Evolutionary conservation across 23 tunicate species (phyloP).

Genomic region (Ciona savignyi): DNA sequence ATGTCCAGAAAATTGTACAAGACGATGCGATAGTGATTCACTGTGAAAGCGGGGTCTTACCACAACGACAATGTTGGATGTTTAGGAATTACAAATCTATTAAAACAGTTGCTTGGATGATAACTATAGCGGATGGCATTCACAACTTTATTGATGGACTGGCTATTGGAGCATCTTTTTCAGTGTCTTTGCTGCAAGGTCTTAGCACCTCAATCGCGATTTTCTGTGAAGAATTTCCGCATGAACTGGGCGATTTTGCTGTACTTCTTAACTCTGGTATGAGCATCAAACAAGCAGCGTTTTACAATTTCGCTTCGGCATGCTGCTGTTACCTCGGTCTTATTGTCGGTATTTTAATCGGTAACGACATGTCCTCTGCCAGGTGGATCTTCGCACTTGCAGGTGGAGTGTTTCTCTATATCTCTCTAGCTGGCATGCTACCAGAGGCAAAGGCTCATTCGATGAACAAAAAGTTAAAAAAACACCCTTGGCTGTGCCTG

Average conservation of each 20-base stretch:
- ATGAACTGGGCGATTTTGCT: slow-evolving; percentile 63
- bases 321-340: slow-evolving; percentile 79
- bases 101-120: slow-evolving; percentile 74
- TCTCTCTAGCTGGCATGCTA: slow-evolving; percentile 72
- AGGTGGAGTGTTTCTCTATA: slow-evolving; percentile 69
- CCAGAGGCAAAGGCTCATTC: slow-evolving; percentile 52
- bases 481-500: slow-evolving; percentile 37
- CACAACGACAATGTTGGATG: slow-evolving; percentile 17
- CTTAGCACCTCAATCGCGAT: slow-evolving; percentile 57
- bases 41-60: not conserved
- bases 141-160: slow-evolving; percentile 74
- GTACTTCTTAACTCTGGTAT: slow-evolving; percentile 66
- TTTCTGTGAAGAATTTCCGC: slow-evolving; percentile 70
- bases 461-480: slow-evolving; percentile 3
- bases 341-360: slow-evolving; percentile 70
- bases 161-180: slow-evolving; percentile 69
- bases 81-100: slow-evolving; percentile 54
- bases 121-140: slow-evolving; percentile 62
- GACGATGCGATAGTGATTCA: not conserved
- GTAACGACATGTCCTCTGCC: slow-evolving; percentile 40
- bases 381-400: slow-evolving; percentile 68
- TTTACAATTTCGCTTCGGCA: slow-evolving; percentile 85
- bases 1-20: not conserved
- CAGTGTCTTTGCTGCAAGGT: slow-evolving; percentile 30
- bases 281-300: slow-evolving; percentile 74